Evolutionary conservation across 2,888 invertebrate species (phyloP), one percentile per base, ranked within the genome.

Genomic region (Iselma pallidipennis): DNA sequence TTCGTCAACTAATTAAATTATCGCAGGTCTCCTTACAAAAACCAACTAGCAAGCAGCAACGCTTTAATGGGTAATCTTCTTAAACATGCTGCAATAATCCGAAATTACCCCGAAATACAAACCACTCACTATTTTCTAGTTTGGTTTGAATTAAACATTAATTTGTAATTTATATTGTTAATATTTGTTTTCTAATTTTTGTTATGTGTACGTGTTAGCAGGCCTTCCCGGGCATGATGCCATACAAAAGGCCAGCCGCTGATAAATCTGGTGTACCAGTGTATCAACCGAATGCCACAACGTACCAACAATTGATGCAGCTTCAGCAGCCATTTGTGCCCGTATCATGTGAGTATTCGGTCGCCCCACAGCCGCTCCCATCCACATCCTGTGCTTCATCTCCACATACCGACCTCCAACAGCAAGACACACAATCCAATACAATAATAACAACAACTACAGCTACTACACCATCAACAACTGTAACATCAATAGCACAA

Each of bases 281-380:
- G 78, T 96, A 96, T 87, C 95, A 95, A 85, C 94, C 95, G 81
- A 89, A 90, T 81, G 91, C 91, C 79, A 92, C 92, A 79, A 92
- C 94, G 81, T 94, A 95, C 86, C 95, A 96, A 86, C 96, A 96
- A 85, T 89, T 96, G 85, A 92, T 96, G 90, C 94, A 94, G 87
- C 89, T 94, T 80, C 89, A 91, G 86, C 94, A 95, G 89, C 95
- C 95, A 84, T 95, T 94, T 88, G 95, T 95, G 90, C 95, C 95
- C 90, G 95, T 95, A 87, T 95, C 96, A 92, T 96, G 95, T 96
- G 95, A 96, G 95, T 95, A 92, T 91, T 88, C 89, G 86, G 87
- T 87, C 85, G 87, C 89, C 84, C 87, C 88, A 83, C 86, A 87
- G 81, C 80, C 82, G 78, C 83, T 81, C 55, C 73, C 74, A 51